Conservation (phyloP, 2,888 invertebrate genomes). For the Pseudanteris insignis region DNA sequence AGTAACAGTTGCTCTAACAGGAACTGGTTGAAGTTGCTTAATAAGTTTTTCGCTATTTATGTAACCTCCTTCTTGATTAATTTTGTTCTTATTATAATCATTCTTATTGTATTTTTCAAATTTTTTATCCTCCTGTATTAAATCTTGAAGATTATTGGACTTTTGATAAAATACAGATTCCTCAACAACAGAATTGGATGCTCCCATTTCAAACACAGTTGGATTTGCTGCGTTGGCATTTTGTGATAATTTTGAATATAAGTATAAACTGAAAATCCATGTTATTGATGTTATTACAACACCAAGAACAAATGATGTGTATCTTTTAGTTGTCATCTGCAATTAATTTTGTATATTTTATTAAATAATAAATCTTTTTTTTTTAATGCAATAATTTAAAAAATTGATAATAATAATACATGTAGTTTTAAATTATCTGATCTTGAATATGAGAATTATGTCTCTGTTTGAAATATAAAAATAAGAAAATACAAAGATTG, state of each 20-base stretch:
- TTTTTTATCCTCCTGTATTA: conserved; percentile 46
- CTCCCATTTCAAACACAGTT: conserved; percentile 62
- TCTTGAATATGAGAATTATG: not conserved
- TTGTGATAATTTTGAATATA: conserved; percentile 73
- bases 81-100: conserved; percentile 47
- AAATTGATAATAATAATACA: conserved; percentile 3
- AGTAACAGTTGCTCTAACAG: conserved; percentile 56
- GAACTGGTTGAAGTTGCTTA: conserved; percentile 67
- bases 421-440: no score
- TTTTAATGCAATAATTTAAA: not conserved
- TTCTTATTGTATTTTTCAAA: conserved; percentile 46
- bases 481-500: no score
- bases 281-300: conserved; percentile 79
- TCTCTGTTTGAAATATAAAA: not conserved
- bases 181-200: conserved; percentile 47
- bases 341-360: not conserved
- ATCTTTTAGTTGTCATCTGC: conserved; percentile 62
- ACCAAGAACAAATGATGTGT: conserved; percentile 76
- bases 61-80: conserved; percentile 51
- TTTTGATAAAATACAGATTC: conserved; percentile 53
- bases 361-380: no score
- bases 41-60: conserved; percentile 67
- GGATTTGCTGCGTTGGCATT: conserved; percentile 56
- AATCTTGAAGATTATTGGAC: conserved; percentile 29
- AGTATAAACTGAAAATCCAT: conserved; percentile 77